Evolutionary conservation across 1,140 invertebrate species (phyloP).

Genomic region (Thalassaphorura encarpata): DNA sequence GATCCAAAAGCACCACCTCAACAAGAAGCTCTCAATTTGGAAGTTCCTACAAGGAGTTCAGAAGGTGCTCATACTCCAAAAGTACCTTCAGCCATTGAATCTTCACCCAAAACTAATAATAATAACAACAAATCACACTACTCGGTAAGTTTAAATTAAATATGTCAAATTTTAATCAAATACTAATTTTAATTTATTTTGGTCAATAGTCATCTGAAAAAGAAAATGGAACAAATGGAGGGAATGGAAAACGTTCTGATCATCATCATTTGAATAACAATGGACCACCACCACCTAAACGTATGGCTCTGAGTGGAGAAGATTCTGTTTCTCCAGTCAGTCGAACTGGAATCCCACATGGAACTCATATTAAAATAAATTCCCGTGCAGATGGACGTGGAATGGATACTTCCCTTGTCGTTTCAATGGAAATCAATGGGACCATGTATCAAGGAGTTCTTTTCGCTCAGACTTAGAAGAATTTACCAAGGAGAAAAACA

Average conservation of each 20-base stretch:
- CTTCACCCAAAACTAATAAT: conserved; percentile 5
- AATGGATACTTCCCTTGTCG: conserved; percentile 76
- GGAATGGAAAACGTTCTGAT: conserved; percentile 54
- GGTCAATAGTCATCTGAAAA: not conserved
- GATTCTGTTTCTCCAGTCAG: conserved; percentile 33
- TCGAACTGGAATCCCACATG: conserved; percentile 32
- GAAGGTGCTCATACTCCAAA: conserved; percentile 35
- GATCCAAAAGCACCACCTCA: conserved; percentile 41
- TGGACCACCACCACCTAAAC: conserved; percentile 39
- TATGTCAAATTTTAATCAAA: too few relatives aligned
- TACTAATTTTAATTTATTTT: too few relatives aligned
- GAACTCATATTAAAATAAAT: conserved; percentile 79
- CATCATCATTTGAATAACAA: conserved; percentile 34
- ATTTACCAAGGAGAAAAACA: not conserved
- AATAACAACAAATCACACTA: not conserved
- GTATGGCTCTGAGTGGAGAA: conserved; percentile 39
- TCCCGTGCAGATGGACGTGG: conserved; percentile 60
- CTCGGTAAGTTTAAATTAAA: not conserved
- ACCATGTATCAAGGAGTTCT: conserved; percentile 78
- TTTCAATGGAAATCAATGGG: conserved; percentile 94
- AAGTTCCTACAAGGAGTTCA: conserved; percentile 38
- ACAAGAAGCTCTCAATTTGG: conserved; percentile 51
- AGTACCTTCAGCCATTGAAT: not conserved
- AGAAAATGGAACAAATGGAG: conserved; percentile 22
- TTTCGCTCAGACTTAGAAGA: conserved; percentile 52